These are phyloP conservation scores for Myotis planiceps DNA, from an alignment of 2,797 vertebrate genomes.

Conservation along the genomic window DNA sequence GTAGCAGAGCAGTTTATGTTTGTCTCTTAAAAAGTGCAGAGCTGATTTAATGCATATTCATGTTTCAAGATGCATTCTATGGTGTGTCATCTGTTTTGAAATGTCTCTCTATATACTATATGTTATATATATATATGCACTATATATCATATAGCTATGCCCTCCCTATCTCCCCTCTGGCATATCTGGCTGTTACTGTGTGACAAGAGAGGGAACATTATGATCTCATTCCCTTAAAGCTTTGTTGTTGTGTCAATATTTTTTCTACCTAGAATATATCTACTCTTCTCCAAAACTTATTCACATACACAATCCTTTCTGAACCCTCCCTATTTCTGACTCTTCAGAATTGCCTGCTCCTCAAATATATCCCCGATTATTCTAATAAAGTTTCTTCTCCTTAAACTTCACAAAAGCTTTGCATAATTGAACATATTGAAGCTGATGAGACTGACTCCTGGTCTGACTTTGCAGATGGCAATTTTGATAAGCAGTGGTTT, in stretches of 20 bases:
- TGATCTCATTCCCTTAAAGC: not conserved
- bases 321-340: not conserved
- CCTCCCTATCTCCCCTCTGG: not conserved
- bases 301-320: not conserved
- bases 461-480: not conserved
- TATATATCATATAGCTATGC: not conserved
- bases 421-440: not conserved
- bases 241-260: not conserved
- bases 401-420: not conserved
- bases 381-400: not conserved
- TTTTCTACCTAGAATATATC: not conserved
- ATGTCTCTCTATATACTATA: not conserved
- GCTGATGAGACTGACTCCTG: not conserved
- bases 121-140: no score
- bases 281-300: not conserved
- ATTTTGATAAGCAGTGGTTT: constrained; percentile 7
- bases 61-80: not conserved
- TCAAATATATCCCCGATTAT: not conserved
- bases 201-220: not conserved
- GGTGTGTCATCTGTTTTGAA: not conserved
- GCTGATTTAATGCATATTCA: not conserved
- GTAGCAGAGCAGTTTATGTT: not conserved
- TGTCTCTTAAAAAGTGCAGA: not conserved
- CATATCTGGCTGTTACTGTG: not conserved
- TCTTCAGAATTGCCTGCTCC: not conserved